Evolutionary conservation across 2,888 invertebrate genomes (phyloP).

Genomic region (Belgica antarctica): DNA sequence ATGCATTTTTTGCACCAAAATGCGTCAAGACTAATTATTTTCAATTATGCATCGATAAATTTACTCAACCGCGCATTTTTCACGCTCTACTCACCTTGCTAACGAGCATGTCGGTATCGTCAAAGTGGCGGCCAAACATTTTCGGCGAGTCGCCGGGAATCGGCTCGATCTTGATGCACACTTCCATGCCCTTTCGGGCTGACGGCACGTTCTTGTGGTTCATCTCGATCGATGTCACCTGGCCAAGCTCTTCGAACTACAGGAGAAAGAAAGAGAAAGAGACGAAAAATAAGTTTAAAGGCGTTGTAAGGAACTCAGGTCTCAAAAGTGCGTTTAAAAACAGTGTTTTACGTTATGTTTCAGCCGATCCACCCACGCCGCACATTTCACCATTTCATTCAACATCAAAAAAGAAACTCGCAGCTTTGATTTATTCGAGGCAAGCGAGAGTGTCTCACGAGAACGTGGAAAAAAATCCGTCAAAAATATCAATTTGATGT

Average conservation of each 20-base stretch:
- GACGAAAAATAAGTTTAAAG: not conserved
- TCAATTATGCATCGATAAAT: not conserved
- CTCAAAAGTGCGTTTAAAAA: not conserved
- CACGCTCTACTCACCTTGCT: slow-evolving; percentile 91
- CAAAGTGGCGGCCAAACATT: slow-evolving; percentile 98
- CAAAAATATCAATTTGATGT: slow-evolving; percentile 17
- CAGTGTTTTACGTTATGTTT: not conserved
- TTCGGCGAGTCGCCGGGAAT: slow-evolving; percentile 98
- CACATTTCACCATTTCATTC: slow-evolving; percentile 8
- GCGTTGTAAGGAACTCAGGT: slow-evolving; percentile 16
- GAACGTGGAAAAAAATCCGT: no score
- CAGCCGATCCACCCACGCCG: not conserved
- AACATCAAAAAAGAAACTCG: slow-evolving; percentile 17
- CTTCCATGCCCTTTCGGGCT: slow-evolving; percentile 94
- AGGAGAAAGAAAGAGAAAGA: slow-evolving; percentile 50
- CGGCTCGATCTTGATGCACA: slow-evolving; percentile 95
- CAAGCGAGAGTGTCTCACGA: no score
- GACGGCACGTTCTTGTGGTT: slow-evolving; percentile 93
- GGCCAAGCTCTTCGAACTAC: slow-evolving; percentile 90
- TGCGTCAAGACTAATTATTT: not conserved
- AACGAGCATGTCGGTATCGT: slow-evolving; percentile 89
- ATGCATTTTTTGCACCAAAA: not conserved
- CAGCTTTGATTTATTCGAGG: not conserved
- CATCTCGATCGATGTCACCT: slow-evolving; percentile 90
- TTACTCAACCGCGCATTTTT: no score